Base-by-base conservation (phyloP, 2,113 vertebrate species). In the Melozone crissalis region DNA sequence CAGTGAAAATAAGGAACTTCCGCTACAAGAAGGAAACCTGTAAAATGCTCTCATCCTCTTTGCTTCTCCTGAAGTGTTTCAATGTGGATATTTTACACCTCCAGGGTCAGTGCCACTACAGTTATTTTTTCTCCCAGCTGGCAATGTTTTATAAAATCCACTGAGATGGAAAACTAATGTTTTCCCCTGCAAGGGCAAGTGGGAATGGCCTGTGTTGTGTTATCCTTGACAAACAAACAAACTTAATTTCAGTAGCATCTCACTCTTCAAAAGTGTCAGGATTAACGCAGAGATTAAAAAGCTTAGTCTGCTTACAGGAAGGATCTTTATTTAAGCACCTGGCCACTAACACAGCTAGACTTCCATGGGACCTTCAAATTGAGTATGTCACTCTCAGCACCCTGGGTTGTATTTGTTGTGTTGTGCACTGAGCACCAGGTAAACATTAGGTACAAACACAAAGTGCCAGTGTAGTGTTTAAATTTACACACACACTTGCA, bases 361-460 rank as follows among this genome's bases (percentile, higher is more conserved):
- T 87, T 93, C 59, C 19, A 31, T 5, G 2, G 8, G 2, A 5
- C 5, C 17, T 61, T 67, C 71, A 74, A 84, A 58, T 4, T 39
- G 57, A 22, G 13, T 31, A 24, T 43, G 23, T 5, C 41, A 83
- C 44, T 20, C 49, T n/a, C 44, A 39, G 13, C 47, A 79, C 43
- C 22, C 0, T 13, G 51, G 11, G 6, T 10, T 71, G 19, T 31
- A 68, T 62, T 61, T 18, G 1, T 9, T 19, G 24, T 6, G 0
- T 41, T 80, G 31, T 90, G 20, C 57, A 47, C 31, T 1, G 2
- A 86, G 77, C 2, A 4, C 13, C 43, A 11, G 27, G 16, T 52
- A 11, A 52, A 52, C 51, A 6, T 44, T 27, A 76, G 39, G 37
- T 30, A 77, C 33, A 76, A 83, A 26, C 2, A 6, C 18, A 67